Conservation (phyloP, 2,797 vertebrate species). For the Anomalospiza imberbis region DNA sequence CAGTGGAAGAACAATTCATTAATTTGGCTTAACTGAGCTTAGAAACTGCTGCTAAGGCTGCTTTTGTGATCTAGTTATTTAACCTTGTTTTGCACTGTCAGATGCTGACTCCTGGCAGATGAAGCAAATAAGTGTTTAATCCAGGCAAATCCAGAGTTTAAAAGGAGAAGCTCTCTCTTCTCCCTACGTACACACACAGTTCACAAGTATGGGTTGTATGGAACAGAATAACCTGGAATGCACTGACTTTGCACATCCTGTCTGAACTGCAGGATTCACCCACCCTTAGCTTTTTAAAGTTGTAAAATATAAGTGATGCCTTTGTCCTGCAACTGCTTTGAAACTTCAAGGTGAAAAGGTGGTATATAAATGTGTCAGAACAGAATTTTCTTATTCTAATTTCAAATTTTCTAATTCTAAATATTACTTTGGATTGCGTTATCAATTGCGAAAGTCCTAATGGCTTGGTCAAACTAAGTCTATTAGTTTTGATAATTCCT, state of each 20-base stretch:
- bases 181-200: accelerated
- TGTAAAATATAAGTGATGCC: neutral
- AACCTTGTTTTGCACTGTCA: neutral
- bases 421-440: neutral
- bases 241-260: neutral
- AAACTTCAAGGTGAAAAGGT: neutral
- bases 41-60: neutral
- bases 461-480: neutral
- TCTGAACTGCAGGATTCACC: neutral
- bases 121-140: neutral
- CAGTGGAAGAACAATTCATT: neutral
- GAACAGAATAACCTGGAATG: neutral
- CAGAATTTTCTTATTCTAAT: neutral
- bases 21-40: neutral
- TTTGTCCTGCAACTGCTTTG: neutral
- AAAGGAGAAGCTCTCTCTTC: neutral
- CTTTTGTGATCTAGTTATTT: neutral
- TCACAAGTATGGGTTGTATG: neutral
- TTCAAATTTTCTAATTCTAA: neutral
- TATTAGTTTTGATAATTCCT: neutral
- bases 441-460: neutral
- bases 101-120: neutral
- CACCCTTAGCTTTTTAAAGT: neutral
- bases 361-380: neutral
- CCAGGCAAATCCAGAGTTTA: neutral